Evolutionary conservation across 2,888 invertebrate species (phyloP).

Genomic region (Thereva nobilitata): DNA sequence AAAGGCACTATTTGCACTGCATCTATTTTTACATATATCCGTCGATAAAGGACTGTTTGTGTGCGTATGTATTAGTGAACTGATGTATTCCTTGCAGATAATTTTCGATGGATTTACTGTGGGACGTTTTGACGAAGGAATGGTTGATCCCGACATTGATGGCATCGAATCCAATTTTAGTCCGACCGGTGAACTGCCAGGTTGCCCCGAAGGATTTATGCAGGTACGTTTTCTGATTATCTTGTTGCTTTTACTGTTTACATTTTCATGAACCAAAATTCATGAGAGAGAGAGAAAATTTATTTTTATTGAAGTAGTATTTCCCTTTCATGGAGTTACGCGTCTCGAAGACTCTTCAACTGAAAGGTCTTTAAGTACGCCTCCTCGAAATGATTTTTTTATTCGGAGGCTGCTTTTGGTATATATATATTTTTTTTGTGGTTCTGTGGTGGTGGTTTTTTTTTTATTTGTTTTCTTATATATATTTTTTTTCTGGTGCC

Average conservation of each 20-base stretch:
- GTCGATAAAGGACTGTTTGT: constrained; percentile 4
- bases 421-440: too few species aligned
- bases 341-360: too few species aligned
- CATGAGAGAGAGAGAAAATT: neutral
- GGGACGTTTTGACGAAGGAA: constrained; percentile 75
- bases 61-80: neutral
- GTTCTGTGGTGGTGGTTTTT: too few species aligned
- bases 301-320: neutral
- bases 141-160: constrained; percentile 57
- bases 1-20: neutral
- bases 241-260: constrained; percentile 5
- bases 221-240: constrained; percentile 61
- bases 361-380: too few species aligned
- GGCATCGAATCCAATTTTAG: constrained; percentile 57
- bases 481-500: too few species aligned
- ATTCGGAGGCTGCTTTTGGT: too few species aligned
- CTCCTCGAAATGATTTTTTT: too few species aligned
- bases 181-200: constrained; percentile 66
- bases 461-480: too few species aligned
- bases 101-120: constrained; percentile 88
- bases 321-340: too few species aligned
- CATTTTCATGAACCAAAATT: constrained; percentile 15
- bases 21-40: neutral
- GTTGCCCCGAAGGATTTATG: constrained; percentile 88
- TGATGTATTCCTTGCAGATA: constrained; percentile 59